Evolutionary conservation across 92 coral and sea anemone species (phyloP).

Genomic region (Heliopora coerulea): DNA sequence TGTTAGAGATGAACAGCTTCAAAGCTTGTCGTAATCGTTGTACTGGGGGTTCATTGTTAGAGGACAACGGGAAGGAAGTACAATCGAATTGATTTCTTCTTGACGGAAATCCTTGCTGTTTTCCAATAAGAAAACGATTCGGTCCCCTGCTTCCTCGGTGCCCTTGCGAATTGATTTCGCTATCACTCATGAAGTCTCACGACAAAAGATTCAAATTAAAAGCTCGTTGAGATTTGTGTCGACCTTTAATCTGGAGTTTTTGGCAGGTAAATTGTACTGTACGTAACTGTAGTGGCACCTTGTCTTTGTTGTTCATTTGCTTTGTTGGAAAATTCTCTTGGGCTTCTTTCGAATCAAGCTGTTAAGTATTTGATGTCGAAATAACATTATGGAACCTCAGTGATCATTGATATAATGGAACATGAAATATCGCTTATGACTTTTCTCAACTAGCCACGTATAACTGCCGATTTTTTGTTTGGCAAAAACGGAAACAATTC

Average conservation of each 20-base stretch:
- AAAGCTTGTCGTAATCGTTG: neutral
- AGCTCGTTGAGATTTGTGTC: conserved; percentile 22
- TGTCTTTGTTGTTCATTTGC: no score
- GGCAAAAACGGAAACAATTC: no score
- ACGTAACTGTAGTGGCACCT: no score
- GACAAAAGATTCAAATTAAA: conserved; percentile 27
- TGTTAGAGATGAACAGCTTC: neutral
- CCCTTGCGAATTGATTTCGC: neutral
- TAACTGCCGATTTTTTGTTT: no score
- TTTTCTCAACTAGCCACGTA: no score
- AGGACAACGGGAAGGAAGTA: conserved; percentile 2
- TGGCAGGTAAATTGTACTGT: neutral
- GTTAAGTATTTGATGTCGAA: no score
- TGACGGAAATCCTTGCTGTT: conserved; percentile 36
- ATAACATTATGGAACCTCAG: no score
- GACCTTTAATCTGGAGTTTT: neutral
- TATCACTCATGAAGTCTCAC: no score
- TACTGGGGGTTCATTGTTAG: conserved; percentile 5
- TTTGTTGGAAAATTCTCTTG: no score
- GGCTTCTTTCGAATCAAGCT: no score
- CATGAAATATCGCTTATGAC: no score
- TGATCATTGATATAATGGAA: no score
- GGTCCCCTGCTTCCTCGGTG: conserved; percentile 7
- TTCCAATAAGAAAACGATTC: conserved; percentile 19
- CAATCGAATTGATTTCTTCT: neutral